Percentiles rank a stretch among this genome's conserved stretches.
phyloP scores from a whole-genome alignment of 2,888 invertebrate genomes.

The Drosophila yooni region DNA sequence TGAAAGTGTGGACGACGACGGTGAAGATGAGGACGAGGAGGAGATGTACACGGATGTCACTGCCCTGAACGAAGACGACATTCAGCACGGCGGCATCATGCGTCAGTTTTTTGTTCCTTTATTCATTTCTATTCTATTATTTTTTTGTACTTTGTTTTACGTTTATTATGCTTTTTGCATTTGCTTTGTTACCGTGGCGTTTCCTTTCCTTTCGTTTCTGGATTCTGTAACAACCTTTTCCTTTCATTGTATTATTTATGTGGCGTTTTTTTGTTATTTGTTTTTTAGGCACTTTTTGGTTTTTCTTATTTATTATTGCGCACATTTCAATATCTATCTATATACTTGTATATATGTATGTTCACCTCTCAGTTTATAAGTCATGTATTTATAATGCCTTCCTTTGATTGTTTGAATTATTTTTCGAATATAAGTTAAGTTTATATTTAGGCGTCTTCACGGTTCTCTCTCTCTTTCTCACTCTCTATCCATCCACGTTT shows the following conservation, averaged over 20 bases:
- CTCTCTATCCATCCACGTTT: background rate
- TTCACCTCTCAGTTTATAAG: constrained; percentile 29
- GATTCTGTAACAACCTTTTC: constrained; percentile 21
- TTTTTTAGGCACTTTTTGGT: constrained; percentile 9
- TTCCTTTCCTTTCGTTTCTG: constrained; percentile 24
- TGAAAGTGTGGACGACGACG: background rate
- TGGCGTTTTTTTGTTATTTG: constrained; percentile 25
- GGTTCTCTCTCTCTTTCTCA: constrained; percentile 10
- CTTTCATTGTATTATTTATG: constrained; percentile 23
- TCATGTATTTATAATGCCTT: constrained; percentile 36
- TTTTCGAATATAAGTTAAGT: constrained; percentile 40
- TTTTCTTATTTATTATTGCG: background rate
- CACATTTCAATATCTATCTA: constrained; percentile 19
- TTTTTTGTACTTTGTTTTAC: constrained; percentile 20
- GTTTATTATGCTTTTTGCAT: constrained; percentile 20
- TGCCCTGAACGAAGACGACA: constrained; percentile 63
- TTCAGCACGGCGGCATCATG: constrained; percentile 60
- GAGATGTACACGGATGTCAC: constrained; percentile 43
- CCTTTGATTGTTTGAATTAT: constrained; percentile 25
- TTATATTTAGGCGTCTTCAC: constrained; percentile 32
- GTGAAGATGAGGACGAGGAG: constrained; percentile 46
- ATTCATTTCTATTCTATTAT: constrained; percentile 30
- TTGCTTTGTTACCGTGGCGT: constrained; percentile 26
- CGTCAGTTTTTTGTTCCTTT: constrained; percentile 82
- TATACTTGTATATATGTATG: background rate